Conservation (phyloP, 2,888 invertebrate genomes). For the Pammene fasciana region DNA sequence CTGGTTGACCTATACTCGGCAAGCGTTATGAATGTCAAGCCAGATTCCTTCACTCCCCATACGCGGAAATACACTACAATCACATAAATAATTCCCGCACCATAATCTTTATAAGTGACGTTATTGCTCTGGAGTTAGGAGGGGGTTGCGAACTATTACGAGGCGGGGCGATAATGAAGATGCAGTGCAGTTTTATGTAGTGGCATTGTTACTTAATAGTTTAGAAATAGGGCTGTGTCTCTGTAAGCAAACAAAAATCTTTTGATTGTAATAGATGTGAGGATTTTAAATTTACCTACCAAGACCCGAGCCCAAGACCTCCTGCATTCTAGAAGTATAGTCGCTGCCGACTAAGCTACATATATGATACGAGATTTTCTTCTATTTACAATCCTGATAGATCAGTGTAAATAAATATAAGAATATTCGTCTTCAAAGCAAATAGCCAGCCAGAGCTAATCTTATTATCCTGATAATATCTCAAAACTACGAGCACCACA, state of each 20-base stretch:
- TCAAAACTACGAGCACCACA: conserved; percentile 15
- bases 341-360: too few species aligned
- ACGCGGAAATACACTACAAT: conserved; percentile 36
- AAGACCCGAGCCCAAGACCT: too few species aligned
- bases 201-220: conserved; percentile 6
- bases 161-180: conserved; percentile 24
- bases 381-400: too few species aligned
- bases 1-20: neutral
- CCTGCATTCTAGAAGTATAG: too few species aligned
- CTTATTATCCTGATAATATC: conserved; percentile 14
- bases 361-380: too few species aligned
- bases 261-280: neutral
- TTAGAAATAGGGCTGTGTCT: neutral
- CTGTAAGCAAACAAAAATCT: neutral
- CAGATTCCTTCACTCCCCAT: conserved; percentile 31
- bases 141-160: conserved; percentile 25
- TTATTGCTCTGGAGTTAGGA: conserved; percentile 30
- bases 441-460: conserved; percentile 29
- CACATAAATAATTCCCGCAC: conserved; percentile 40
- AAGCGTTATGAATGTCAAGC: neutral
- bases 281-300: too few species aligned
- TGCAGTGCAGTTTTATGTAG: conserved; percentile 27
- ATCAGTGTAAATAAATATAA: neutral
- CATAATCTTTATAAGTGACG: conserved; percentile 38
- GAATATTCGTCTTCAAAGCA: conserved; percentile 9